These are phyloP conservation scores for Neopelma chrysocephalum DNA, from an alignment of 2,797 vertebrate genomes.

Conservation along the genomic window DNA sequence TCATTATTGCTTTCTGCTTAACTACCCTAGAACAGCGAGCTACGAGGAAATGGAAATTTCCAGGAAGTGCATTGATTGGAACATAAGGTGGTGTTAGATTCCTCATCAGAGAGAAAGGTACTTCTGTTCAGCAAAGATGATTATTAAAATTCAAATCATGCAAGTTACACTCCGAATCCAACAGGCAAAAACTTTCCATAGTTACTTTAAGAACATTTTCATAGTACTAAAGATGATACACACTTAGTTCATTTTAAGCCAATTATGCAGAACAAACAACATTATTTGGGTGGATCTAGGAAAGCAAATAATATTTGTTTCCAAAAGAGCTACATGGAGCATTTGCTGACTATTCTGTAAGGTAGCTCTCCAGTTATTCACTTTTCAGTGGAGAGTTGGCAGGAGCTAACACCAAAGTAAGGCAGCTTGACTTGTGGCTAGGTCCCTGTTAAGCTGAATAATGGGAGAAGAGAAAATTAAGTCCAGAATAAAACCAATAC, in stretches of 20 bases:
- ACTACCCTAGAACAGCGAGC: background rate
- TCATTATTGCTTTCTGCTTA: background rate
- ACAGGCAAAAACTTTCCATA: background rate
- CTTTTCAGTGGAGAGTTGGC: background rate
- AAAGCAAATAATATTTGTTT: slow-evolving; percentile 7
- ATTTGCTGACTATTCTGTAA: background rate
- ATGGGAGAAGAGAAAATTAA: background rate
- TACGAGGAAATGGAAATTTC: background rate
- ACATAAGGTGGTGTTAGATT: background rate
- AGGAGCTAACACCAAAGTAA: background rate
- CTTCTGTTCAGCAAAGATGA: background rate
- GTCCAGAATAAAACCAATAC: background rate
- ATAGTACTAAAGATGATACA: background rate
- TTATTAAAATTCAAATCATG: slow-evolving; percentile 37
- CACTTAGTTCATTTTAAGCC: background rate
- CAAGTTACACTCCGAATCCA: background rate
- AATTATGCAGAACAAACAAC: slow-evolving; percentile 27
- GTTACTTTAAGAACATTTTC: background rate
- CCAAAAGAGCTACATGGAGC: background rate
- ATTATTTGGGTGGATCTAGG: slow-evolving; percentile 1
- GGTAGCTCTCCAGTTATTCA: slow-evolving; percentile 5
- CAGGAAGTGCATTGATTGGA: background rate
- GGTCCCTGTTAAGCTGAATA: background rate
- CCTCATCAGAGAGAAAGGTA: background rate
- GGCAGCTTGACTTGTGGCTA: background rate